A percentile compares a stretch with the other conserved stretches of the same genome.
Conservation (phyloP, 2,797 vertebrate species). For the Thaleichthys pacificus region DNA sequence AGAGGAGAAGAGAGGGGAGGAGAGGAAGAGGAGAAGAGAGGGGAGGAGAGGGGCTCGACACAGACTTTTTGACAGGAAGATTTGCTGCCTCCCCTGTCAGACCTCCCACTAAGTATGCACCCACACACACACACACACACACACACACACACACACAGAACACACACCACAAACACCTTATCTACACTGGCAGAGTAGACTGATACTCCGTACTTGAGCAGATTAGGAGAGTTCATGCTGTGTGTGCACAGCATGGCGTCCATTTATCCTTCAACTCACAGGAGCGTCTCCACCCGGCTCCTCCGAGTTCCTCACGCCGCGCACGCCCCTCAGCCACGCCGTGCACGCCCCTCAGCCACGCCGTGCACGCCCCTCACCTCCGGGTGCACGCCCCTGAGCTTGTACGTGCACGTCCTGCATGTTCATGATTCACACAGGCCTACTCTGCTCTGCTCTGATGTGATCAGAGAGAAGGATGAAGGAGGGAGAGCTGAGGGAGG, state of each 20-base stretch:
- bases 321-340: conserved; percentile 1
- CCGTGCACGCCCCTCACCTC: conserved; percentile 5
- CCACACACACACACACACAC: too few species aligned
- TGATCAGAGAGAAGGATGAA: too few species aligned
- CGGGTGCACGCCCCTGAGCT: conserved; percentile 1
- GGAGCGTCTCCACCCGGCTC: conserved; percentile 42
- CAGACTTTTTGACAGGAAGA: conserved; percentile 31
- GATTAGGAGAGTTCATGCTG: conserved; percentile 67
- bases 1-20: too few species aligned
- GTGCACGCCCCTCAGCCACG: conserved; percentile 22
- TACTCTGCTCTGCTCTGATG: too few species aligned
- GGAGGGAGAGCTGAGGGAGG: too few species aligned
- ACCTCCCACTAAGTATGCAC: conserved; percentile 15
- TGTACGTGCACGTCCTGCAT: too few species aligned
- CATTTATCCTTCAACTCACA: conserved; percentile 66
- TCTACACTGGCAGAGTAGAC: conserved; percentile 60
- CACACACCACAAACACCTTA: conserved; percentile 44
- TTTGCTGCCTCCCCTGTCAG: conserved; percentile 15
- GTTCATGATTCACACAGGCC: too few species aligned
- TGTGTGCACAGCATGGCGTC: conserved; percentile 59
- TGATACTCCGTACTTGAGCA: conserved; percentile 64
- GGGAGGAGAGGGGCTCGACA: conserved; percentile 16
- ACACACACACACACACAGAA: neutral
- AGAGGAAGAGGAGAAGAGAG: too few species aligned
- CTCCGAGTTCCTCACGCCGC: too few species aligned